phyloP scores from a whole-genome alignment of 2,888 invertebrate species.

The Psylliodes chrysocephalus region DNA sequence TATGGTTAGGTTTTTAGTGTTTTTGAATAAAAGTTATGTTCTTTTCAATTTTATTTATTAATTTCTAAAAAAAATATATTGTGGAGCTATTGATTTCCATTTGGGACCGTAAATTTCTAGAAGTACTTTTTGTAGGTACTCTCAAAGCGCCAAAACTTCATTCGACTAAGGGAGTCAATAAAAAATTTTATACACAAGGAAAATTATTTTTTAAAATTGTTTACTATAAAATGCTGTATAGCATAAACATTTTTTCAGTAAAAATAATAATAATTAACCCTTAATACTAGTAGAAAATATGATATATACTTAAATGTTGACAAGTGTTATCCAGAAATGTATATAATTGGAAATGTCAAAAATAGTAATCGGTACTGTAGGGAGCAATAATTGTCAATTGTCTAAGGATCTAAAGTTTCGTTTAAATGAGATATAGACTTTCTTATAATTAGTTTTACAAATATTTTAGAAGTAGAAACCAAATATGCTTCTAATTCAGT shows the following conservation, averaged over 20 bases:
- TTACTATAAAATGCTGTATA: conserved; percentile 17
- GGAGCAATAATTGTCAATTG: conserved; percentile 1
- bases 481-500: too few relatives aligned
- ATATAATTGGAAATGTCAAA: background rate
- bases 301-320: conserved; percentile 17
- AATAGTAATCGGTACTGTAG: background rate
- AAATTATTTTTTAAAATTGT: conserved; percentile 41
- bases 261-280: conserved; percentile 13
- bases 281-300: conserved; percentile 18
- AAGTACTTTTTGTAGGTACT: conserved; percentile 35
- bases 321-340: conserved; percentile 25
- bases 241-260: conserved; percentile 8
- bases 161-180: conserved; percentile 46
- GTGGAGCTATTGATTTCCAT: conserved; percentile 2
- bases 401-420: too few relatives aligned
- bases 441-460: too few relatives aligned
- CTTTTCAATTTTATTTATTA: too few relatives aligned
- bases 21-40: too few relatives aligned
- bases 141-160: conserved; percentile 48
- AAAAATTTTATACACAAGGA: conserved; percentile 37
- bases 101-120: background rate
- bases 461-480: too few relatives aligned
- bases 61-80: background rate
- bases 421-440: too few relatives aligned
- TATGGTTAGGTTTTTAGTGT: too few relatives aligned